Evolutionary conservation across 1,140 invertebrate species (phyloP).

Genomic region (Pogonomyrmex barbatus): DNA sequence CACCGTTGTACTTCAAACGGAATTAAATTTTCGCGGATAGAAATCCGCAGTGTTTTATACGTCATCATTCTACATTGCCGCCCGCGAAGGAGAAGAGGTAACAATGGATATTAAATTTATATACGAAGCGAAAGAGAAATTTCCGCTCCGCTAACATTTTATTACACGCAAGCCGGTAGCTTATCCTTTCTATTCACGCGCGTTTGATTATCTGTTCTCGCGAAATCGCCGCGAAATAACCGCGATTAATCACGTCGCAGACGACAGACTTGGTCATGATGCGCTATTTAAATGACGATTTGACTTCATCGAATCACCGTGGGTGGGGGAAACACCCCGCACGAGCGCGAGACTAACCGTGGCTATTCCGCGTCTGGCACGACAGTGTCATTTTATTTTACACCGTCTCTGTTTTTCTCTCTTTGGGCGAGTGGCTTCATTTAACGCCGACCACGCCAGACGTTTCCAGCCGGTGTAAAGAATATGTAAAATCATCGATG

Average conservation of each 20-base stretch:
- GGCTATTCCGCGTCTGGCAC: slow-evolving; percentile 18
- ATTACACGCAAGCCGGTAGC: not conserved
- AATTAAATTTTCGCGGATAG: slow-evolving; percentile 1
- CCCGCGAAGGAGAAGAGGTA: not conserved
- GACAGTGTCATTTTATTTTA: slow-evolving; percentile 32
- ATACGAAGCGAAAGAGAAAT: not conserved
- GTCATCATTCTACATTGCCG: too few species aligned
- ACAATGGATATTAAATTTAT: slow-evolving; percentile 1
- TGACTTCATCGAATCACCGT: slow-evolving; percentile 15
- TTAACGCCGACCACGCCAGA: slow-evolving; percentile 31
- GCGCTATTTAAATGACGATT: slow-evolving; percentile 35
- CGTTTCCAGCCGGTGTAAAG: slow-evolving; percentile 30
- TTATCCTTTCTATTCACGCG: not conserved
- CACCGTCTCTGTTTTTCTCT: not conserved
- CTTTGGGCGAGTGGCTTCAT: not conserved
- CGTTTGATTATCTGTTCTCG: not conserved
- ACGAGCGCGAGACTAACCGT: not conserved
- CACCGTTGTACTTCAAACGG: not conserved
- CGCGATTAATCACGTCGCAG: not conserved
- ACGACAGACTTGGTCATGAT: not conserved
- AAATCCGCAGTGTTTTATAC: not conserved
- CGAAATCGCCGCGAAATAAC: not conserved
- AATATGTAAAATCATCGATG: slow-evolving; percentile 61
- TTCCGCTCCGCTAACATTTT: not conserved
- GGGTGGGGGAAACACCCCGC: not conserved